Conservation (phyloP, 1,140 invertebrate genomes). For the Lysiphlebus fabarum region DNA sequence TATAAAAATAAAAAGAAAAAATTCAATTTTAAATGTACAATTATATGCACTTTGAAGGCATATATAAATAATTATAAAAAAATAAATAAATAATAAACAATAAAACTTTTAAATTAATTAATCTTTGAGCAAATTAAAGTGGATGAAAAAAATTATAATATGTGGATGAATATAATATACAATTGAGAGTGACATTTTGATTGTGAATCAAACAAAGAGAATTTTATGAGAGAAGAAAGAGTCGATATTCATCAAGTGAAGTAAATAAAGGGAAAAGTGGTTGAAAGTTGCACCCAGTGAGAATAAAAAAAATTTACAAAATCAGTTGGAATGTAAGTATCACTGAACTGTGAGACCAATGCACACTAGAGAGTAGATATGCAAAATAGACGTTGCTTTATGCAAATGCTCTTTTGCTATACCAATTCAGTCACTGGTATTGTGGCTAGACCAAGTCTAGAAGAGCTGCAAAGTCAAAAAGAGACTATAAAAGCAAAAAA, state of each 20-base stretch:
- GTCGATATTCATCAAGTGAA: slow-evolving; percentile 26
- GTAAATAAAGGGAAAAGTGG: slow-evolving; percentile 29
- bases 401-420: slow-evolving; percentile 38
- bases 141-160: neutral
- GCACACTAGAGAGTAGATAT: slow-evolving; percentile 35
- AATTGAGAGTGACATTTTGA: too few relatives aligned
- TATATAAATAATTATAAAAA: too few relatives aligned
- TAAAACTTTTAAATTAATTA: neutral
- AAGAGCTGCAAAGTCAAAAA: too few relatives aligned
- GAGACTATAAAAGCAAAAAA: too few relatives aligned
- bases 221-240: neutral
- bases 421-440: slow-evolving; percentile 36
- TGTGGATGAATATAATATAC: too few relatives aligned
- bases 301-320: slow-evolving; percentile 9
- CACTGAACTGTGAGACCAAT: slow-evolving; percentile 7
- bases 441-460: too few relatives aligned
- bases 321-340: slow-evolving; percentile 5
- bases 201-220: neutral
- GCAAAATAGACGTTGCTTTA: slow-evolving; percentile 40
- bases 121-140: slow-evolving; percentile 2
- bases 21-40: too few relatives aligned
- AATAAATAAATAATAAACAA: neutral
- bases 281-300: slow-evolving; percentile 23
- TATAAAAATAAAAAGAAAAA: too few relatives aligned
- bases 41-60: too few relatives aligned